Evolutionary conservation across 2,888 invertebrate genomes (phyloP), one percentile per base, ranked within the genome.

Genomic region (Schrankia costaestrigalis): DNA sequence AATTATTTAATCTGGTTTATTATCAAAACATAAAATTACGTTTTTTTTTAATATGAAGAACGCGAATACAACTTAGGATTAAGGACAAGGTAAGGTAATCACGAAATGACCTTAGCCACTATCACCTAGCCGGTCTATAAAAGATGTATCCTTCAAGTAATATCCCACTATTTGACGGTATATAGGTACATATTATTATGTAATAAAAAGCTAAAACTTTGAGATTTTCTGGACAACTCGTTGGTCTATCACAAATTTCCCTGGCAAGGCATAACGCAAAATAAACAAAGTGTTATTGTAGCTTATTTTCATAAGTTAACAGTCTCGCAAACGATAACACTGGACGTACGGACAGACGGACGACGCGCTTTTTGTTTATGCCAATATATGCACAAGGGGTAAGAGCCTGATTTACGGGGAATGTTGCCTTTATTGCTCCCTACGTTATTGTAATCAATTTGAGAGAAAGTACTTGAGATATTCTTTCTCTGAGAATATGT

Each of bases 251-350:
- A 63, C 80, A 68, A 76, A 81, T 80, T 75, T 77, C 75, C 56
- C 75, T 70, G 70, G 73, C 71, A 76, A 78, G 71, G 72, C 73
- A 79, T 78, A 80, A 80, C 82, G 78, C 70, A 82, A 74, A 82
- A 84, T 82, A 85, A 85, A 85, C 83, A 85, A 79, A 76, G 76
- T 84, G 82, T 85, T 86, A 85, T 84, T 84, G 83, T 78, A 83
- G 78, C 83, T 84, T 86, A 85, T 86, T 86, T 85, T 86, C 83
- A 84, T 86, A 86, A 84, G 83, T 85, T 86, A 85, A 86, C 84
- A 85, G 85, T 71, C 61, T 63, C 61, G 26, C 39, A 34, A 55
- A 37, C 46, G 36, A 57, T 49, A 56, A 55, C 58, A 51, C 36
- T 33, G 55, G 30, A 40, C 61, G 45, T 52, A 63, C 57, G 54